Evolutionary conservation across 2,113 vertebrate species (phyloP), one percentile per base, ranked within the genome.

Genomic region (Zonotrichia leucophrys): DNA sequence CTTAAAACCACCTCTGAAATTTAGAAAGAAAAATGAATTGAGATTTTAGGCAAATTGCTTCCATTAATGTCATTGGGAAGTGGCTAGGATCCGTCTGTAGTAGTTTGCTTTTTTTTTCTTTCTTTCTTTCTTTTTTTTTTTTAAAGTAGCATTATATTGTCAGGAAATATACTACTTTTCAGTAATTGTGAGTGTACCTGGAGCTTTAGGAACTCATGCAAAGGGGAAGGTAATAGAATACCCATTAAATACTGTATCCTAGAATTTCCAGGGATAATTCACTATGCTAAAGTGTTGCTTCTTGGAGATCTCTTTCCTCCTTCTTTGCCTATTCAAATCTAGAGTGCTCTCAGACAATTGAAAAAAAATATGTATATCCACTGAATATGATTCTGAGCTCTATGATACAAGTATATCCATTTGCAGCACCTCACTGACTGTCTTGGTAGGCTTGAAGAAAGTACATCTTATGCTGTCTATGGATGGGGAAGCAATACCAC

Each of bases 11-110:
- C 33, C 23, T 87, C 74, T 87, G 46, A 83, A 87, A 77, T 89
- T 60, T 52, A 59, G 53, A 55, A 81, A 28, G 55, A 60, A 73
- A 52, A 53, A 30, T 0, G 5, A 78, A 47, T 27, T 41, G 23
- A 17, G 30, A 20, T 81, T 95, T 94, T 90, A 83, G 66, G 46
- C 50, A 95, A 93, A 94, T 95, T 76, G 68, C 49, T 96, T n/a
- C 83, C 74, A 76, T 94, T 94, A 76, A 95, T 91, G 73, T 85
- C 63, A 62, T 1, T 76, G 70, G 62, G 28, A 80, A 69, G 28
- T 41, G 50, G 27, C 46, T 69, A 59, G 60, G 39, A 84, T 84
- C 12, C 24, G 53, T 73, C 28, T 83, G 33, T 41, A 79, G 30
- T 27, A 27, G n/a, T 6, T 63, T 33, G 2, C 0, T 2, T 8